These are phyloP conservation scores for Eublepharis macularius DNA, from an alignment of 2,113 vertebrate genomes.

Conservation along the genomic window DNA sequence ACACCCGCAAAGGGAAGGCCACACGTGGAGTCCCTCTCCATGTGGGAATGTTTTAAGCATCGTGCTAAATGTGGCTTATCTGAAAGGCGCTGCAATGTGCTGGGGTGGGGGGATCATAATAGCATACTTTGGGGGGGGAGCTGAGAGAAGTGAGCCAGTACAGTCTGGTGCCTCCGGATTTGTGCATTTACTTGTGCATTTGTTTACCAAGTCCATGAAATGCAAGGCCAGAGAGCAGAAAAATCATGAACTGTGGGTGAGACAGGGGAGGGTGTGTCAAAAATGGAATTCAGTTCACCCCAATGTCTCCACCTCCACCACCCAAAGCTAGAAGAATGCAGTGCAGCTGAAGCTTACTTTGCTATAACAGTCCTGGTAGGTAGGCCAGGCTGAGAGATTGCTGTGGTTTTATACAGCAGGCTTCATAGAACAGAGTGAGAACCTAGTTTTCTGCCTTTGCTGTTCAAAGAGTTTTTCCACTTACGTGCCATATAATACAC, in stretches of 20 bases:
- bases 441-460: no score
- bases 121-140: no score
- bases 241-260: no score
- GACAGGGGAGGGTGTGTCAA: not conserved
- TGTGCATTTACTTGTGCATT: no score
- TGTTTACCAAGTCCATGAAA: not conserved
- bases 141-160: accelerated
- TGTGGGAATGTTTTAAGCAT: not conserved
- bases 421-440: no score
- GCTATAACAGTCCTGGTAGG: not conserved
- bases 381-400: not conserved
- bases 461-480: no score
- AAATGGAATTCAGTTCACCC: not conserved
- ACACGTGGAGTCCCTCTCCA: not conserved
- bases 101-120: no score
- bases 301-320: no score
- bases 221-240: not conserved
- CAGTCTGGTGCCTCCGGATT: not conserved
- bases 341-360: not conserved
- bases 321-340: not conserved
- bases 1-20: not conserved
- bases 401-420: not conserved
- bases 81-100: not conserved
- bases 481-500: no score
- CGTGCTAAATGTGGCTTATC: not conserved